Evolutionary conservation across 2,888 invertebrate genomes (phyloP), one percentile per base, ranked within the genome.

Genomic region (Agriopis leucophaearia): DNA sequence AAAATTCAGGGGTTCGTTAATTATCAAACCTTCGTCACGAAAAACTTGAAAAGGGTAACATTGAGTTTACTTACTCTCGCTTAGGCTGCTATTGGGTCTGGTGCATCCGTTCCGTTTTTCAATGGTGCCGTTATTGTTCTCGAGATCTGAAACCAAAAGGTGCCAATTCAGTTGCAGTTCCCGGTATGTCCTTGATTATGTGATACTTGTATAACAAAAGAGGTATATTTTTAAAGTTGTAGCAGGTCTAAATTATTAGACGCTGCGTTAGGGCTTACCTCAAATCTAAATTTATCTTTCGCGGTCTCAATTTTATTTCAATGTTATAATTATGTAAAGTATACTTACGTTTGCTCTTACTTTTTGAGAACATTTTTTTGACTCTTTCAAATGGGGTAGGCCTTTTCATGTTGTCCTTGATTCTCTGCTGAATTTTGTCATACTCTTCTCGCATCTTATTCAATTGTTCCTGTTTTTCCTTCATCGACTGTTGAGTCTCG

Each of bases 401-500:
- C 50, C 97, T 95, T 79, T 96, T 97, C 90, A 96, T 94, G 36
- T 96, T 95, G 0, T 96, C 95, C 82, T 96, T 97, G 81, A 97
- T 95, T 76, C 96, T 96, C 58, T 96, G 96, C 79, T 98, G 97
- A 74, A 98, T 96, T 81, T 96, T 95, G 72, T 98, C 97, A 78
- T 98, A 98, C 78, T 97, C 96, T 36, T 96, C 95, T 52, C 97
- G 93, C 96, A 98, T 96, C 78, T 96, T 96, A 70, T 96, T 96
- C 66, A 98, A 90, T 80, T 97, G 97, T 62, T 97, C 96, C 84
- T 97, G 96, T 81, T 97, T 97, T 75, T 98, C 97, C 80, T 96
- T 96, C 77, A 97, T 95, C 1, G 97, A 97, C 79, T 97, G 97
- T 78, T 97, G 97, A 0, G 98, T 97, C 85, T 98, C 98, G 78